Evolutionary conservation across 1,140 invertebrate genomes (phyloP).

Genomic region (Drosophila malerkotliana): DNA sequence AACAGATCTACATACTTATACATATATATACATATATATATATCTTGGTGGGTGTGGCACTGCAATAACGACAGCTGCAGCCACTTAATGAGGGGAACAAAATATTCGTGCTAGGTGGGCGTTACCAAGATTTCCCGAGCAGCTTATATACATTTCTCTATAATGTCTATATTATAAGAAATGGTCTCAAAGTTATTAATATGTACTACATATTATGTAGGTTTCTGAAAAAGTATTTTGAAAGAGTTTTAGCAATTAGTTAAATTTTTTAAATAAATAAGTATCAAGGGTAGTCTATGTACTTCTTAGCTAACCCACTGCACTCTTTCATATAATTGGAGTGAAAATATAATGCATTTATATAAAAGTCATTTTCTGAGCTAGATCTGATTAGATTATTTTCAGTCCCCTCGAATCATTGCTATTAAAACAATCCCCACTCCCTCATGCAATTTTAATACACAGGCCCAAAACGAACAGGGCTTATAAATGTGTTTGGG

Average conservation of each 20-base stretch:
- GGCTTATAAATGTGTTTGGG: slow-evolving; percentile 43
- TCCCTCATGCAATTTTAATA: slow-evolving; percentile 14
- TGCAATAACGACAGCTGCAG: slow-evolving; percentile 48
- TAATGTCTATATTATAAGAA: slow-evolving; percentile 22
- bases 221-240: neutral
- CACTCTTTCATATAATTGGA: neutral
- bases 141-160: slow-evolving; percentile 28
- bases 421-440: slow-evolving; percentile 14
- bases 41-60: slow-evolving; percentile 26
- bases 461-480: slow-evolving; percentile 34
- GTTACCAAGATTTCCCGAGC: slow-evolving; percentile 39
- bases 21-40: neutral
- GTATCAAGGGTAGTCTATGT: no score
- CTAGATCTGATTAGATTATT: slow-evolving; percentile 27
- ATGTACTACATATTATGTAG: slow-evolving; percentile 8
- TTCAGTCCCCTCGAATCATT: slow-evolving; percentile 3
- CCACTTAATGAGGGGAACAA: slow-evolving; percentile 13
- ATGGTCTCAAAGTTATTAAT: slow-evolving; percentile 27
- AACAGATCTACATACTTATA: slow-evolving; percentile 10
- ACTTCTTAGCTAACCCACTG: neutral
- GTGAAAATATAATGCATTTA: neutral
- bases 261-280: no score
- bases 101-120: slow-evolving; percentile 42
- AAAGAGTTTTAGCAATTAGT: no score
- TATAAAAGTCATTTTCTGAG: neutral